Conservation (phyloP, 2,113 vertebrate species). For the Hyaena hyaena region DNA sequence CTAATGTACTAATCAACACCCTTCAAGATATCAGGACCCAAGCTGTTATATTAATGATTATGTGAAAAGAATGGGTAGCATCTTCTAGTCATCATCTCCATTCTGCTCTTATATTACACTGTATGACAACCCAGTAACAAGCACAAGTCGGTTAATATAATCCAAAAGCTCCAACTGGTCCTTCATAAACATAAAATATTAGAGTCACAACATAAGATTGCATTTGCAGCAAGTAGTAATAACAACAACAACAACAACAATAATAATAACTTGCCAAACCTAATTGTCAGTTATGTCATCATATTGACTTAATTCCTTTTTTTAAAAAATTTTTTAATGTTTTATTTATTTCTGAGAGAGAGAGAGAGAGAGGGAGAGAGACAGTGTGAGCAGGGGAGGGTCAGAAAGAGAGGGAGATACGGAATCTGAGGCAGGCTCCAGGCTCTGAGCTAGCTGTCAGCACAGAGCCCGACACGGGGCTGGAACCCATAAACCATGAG, state of each 20-base stretch:
- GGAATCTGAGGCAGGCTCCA: no score
- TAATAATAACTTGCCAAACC: neutral
- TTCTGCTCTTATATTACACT: neutral
- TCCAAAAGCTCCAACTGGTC: neutral
- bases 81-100: neutral
- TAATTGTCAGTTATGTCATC: neutral
- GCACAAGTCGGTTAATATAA: neutral
- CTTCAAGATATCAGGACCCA: neutral
- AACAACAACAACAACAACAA: no score
- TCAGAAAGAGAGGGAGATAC: no score
- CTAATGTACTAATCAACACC: neutral
- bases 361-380: no score
- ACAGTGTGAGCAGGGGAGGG: no score
- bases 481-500: no score
- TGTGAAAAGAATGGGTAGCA: neutral
- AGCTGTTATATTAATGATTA: neutral
- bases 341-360: no score
- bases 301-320: neutral
- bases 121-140: neutral
- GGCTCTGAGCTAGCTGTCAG: no score
- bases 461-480: no score
- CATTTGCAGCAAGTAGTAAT: neutral
- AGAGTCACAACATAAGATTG: neutral
- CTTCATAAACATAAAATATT: neutral
- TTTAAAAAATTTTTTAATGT: no score